phyloP scores from a whole-genome alignment of 2,113 vertebrate genomes.

The Panthera leo region DNA sequence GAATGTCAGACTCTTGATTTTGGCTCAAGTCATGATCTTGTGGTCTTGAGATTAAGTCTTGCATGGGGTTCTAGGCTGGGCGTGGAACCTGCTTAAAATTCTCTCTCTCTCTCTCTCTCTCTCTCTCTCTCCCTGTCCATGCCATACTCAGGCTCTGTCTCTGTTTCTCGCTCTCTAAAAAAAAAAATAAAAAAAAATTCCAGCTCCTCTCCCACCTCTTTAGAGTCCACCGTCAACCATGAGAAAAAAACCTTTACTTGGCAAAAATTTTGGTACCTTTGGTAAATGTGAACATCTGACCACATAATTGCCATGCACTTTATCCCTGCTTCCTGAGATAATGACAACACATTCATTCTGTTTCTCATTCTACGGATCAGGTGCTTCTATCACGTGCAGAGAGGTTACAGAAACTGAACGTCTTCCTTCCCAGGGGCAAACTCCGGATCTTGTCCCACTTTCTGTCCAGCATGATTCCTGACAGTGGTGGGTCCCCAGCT shows the following conservation, averaged over 20 bases:
- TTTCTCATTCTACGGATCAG: not conserved
- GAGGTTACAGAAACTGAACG: not conserved
- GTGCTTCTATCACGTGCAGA: not conserved
- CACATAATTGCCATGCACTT: not conserved
- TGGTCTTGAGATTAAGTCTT: no score
- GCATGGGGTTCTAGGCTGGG: no score
- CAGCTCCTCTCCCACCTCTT: not conserved
- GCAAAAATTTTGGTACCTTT: not conserved
- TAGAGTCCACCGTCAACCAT: not conserved
- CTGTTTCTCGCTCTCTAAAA: no score
- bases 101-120: no score
- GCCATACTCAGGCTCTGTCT: no score
- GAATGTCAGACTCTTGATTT: no score
- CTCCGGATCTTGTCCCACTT: not conserved
- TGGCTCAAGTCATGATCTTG: no score
- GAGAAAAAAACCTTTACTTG: not conserved
- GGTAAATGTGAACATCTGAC: not conserved
- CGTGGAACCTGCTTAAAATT: no score
- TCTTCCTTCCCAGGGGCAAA: not conserved
- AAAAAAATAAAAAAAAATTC: no score
- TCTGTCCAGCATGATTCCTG: not conserved
- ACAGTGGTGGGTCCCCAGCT: no score
- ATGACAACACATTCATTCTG: accelerated
- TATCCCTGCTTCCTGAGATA: not conserved
- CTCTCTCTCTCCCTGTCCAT: no score